Evolutionary conservation across 2,888 invertebrate species (phyloP), one percentile per base, ranked within the genome.

Genomic region (Andrena marginata): DNA sequence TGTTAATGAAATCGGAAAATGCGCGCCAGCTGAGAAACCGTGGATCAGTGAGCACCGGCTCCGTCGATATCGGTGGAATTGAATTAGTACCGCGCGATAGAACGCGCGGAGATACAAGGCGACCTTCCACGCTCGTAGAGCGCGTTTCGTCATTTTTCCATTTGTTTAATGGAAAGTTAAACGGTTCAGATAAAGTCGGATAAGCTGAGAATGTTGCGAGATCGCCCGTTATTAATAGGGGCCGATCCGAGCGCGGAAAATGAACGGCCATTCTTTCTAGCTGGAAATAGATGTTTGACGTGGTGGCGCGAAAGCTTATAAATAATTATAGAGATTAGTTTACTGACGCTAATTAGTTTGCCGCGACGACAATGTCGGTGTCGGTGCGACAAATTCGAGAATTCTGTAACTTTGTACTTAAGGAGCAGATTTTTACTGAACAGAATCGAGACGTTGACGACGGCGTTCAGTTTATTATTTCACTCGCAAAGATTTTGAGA

Each of bases 121-220:
- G 72, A 81, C 80, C 73, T 79, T 73, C 63, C 26, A 23, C 31
- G 63, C 67, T 26, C 48, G 65, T 13, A 16, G 62, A 54, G 3
- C 60, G 67, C 16, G 64, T 81, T 80, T 70, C 79, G 69, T 49
- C 60, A 74, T 81, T 80, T 81, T 70, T 70, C 81, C 74, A 75
- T 67, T 62, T 16, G 80, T 60, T 70, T 70, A 80, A 81, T 81
- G 80, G 81, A 81, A 80, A 80, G 74, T 70, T 81, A 69, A 81
- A 80, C 81, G 73, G 67, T 56, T 35, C 69, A 13, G 81, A 81
- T 81, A 79, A 79, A 49, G 16, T 4, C 74, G 69, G 81, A 62
- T 74, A 74, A 80, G 69, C 54, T 8, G 48, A 2, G 26, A 70
- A 72, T 48, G 72, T 80, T 59, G 72, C 80, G 72, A 56, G 64